Base-by-base conservation (phyloP, 2,113 vertebrate species). In the Vireo altiloquus region DNA sequence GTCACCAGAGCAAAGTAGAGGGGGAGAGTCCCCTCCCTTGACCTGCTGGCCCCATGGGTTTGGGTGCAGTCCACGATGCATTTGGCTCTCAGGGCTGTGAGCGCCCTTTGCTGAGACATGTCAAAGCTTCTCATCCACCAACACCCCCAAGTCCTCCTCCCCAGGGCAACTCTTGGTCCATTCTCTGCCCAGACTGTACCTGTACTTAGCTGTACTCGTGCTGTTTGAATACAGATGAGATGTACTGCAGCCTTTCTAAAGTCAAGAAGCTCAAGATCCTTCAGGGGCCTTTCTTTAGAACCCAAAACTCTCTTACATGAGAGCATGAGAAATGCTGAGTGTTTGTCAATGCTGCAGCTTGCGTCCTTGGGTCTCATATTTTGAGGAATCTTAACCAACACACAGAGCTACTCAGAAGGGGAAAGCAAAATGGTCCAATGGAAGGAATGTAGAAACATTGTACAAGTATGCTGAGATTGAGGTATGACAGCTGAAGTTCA, bases 301-400 rank as follows among this genome's bases (percentile, higher is more conserved):
- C 82, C 44, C 35, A 9, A 23, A 64, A 5, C 25, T 84, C 0
- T 0, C 13, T 77, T 3, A 6, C 5, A 8, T n/a, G 30, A 57
- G 35, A 66, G 23, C 21, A 8, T 37, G 56, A 81, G 57, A 84
- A 91, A 30, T 23, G 12, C 21, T 78, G n/a, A 6, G 24, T 39
- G 35, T 31, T 72, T 81, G 77, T 54, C 57, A 80, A 0, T 46
- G n/a, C 44, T 60, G 1, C 53, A 53, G 22, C 28, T 53, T 52
- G 10, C 1, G 7, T 82, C 23, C 7, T 1, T 1, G 13, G 39
- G n/a, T 87, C 54, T 40, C 4, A 0, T 49, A 31, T 28, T 82
- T 82, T 61, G 28, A 85, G 33, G 20, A 54, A 75, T 59, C 35
- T 66, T 35, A 50, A 37, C 18, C 15, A 59, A 9, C 53, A 35